A percentile compares a stretch with the other conserved stretches of the same genome.
Conservation (phyloP, 2,797 vertebrate genomes). For the Sebastes matsubarae region DNA sequence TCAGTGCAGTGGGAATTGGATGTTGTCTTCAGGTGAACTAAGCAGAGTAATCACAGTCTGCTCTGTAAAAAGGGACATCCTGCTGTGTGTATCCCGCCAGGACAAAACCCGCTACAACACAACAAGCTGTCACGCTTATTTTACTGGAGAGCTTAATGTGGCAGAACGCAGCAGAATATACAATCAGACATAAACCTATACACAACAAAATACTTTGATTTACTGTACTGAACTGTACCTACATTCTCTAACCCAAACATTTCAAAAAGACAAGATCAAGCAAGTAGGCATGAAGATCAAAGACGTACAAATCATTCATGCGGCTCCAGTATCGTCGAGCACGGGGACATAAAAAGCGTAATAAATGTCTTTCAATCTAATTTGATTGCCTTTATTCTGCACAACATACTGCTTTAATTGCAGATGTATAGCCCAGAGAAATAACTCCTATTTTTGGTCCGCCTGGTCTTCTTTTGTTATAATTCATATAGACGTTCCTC, state of each 20-base stretch:
- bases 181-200: background rate
- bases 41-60: slow-evolving; percentile 35
- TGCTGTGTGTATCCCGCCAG: slow-evolving; percentile 1
- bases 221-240: background rate
- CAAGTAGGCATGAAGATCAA: background rate
- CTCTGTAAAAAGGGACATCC: background rate
- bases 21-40: slow-evolving; percentile 31
- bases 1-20: slow-evolving; percentile 19
- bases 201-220: background rate
- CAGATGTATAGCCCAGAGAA: background rate
- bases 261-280: background rate
- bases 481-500: background rate
- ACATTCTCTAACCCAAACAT: background rate
- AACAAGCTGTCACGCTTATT: slow-evolving; percentile 14
- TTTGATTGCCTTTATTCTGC: background rate
- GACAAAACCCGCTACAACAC: slow-evolving; percentile 10
- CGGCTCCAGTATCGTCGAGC: background rate
- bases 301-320: background rate
- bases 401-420: background rate
- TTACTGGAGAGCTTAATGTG: background rate
- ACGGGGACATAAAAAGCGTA: background rate
- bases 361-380: background rate
- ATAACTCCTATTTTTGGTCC: background rate
- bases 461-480: background rate
- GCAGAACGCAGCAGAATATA: background rate